Evolutionary conservation across 2,797 vertebrate species (phyloP).

Genomic region (Helarctos malayanus): DNA sequence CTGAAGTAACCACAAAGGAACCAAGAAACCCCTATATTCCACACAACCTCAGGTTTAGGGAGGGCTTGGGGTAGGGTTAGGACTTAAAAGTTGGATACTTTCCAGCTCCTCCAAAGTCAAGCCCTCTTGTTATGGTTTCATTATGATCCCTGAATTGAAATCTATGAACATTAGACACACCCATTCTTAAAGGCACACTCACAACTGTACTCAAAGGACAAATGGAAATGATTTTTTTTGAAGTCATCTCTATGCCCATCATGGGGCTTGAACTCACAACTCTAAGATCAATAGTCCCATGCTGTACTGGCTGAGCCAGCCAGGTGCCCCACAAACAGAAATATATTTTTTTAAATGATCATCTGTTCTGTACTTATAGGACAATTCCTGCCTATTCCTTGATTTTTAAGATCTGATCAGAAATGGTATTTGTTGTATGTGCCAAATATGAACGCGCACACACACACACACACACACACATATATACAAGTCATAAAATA

Average conservation of each 20-base stretch:
- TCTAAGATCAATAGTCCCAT: not conserved
- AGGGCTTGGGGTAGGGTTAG: not conserved
- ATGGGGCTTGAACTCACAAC: not conserved
- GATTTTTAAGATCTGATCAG: constrained; percentile 56
- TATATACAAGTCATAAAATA: constrained; percentile 71
- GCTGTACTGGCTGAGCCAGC: not conserved
- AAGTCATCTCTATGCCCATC: not conserved
- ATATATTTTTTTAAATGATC: constrained; percentile 28
- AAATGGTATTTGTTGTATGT: constrained; percentile 17
- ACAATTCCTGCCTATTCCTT: constrained; percentile 56
- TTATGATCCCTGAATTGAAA: constrained; percentile 52
- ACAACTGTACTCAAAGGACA: constrained; percentile 24
- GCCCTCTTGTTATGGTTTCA: not conserved
- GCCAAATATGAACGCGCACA: constrained; percentile 62
- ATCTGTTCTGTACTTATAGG: not conserved
- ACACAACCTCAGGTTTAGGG: constrained; percentile 36
- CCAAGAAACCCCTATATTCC: not conserved
- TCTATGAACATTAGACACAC: constrained; percentile 67
- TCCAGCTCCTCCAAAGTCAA: constrained; percentile 58
- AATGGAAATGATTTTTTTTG: not conserved
- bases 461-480: not conserved
- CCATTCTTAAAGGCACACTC: constrained; percentile 64
- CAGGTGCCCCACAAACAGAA: not conserved
- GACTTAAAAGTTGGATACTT: constrained; percentile 22
- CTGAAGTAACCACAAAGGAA: constrained; percentile 6